These are phyloP conservation scores for Pseudomyrmex gracilis DNA, from an alignment of 1,140 invertebrate species.

Conservation along the genomic window DNA sequence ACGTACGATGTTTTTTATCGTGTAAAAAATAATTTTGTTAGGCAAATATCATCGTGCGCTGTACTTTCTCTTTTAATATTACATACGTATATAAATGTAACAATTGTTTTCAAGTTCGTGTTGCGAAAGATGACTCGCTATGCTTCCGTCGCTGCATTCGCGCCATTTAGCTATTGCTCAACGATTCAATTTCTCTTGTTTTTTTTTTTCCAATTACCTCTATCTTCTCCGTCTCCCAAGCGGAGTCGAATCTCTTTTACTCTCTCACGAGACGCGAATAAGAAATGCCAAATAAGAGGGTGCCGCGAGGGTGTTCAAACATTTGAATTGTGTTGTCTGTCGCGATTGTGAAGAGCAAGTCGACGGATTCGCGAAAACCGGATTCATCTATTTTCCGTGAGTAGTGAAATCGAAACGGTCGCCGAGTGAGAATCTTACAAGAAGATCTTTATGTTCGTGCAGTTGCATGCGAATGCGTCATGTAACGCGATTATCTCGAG, in stretches of 20 bases:
- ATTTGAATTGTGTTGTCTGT: slow-evolving; percentile 24
- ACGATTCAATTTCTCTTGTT: slow-evolving; percentile 63
- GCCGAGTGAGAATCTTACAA: slow-evolving; percentile 1
- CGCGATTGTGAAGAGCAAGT: slow-evolving; percentile 17
- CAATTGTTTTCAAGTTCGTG: neutral
- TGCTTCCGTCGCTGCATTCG: slow-evolving; percentile 33
- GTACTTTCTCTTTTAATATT: too few species aligned
- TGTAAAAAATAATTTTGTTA: too few species aligned
- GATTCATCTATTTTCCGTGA: slow-evolving; percentile 30
- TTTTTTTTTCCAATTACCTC: too few species aligned
- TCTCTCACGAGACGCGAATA: slow-evolving; percentile 3
- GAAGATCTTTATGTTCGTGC: slow-evolving; percentile 38
- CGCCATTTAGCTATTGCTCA: slow-evolving; percentile 58
- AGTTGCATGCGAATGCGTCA: slow-evolving; percentile 56
- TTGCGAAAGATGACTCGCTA: slow-evolving; percentile 26
- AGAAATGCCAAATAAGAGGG: neutral
- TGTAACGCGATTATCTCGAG: slow-evolving; percentile 54
- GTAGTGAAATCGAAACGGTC: slow-evolving; percentile 26
- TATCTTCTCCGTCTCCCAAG: neutral
- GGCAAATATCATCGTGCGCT: too few species aligned
- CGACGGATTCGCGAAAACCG: slow-evolving; percentile 38
- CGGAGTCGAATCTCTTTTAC: neutral
- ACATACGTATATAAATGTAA: slow-evolving; percentile 33
- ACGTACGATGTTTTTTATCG: too few species aligned
- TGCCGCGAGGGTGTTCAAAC: slow-evolving; percentile 15